Base-by-base conservation (phyloP, 2,113 vertebrate species). In the Origma solitaria region DNA sequence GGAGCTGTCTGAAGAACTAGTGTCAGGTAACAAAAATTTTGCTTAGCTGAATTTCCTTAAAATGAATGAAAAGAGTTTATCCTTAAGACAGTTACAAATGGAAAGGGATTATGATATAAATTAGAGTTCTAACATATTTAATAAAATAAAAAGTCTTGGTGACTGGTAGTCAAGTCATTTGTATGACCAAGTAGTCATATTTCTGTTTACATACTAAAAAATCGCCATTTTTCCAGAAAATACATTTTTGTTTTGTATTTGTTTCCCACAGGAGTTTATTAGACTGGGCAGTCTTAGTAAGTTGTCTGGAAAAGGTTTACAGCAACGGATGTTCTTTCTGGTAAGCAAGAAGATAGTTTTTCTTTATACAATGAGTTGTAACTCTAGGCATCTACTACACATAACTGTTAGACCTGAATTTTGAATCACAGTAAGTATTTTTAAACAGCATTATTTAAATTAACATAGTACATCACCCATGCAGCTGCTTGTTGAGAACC, bases 271-370 rank as follows among this genome's bases (percentile, higher is more conserved):
- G 99, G 99, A 99, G 95, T 99, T 99, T 97, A 99, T 99, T 97
- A 98, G 99, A 95, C 98, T 99, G 97, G 99, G 99, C 70, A 99
- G 99, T 96, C 99, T 99, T 56, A 99, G 99, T 98, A 99, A 99
- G 96, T 97, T 99, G 83, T 99, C 99, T 31, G 99, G 99, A 91
- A 99, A 99, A 98, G 99, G 99, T 80, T 98, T 99, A 23, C 99
- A 99, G 96, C 99, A 99, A 91, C 98, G 99, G 91, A 99, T 99
- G 99, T 99, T 99, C 95, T 99, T 99, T 96, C 97, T 99, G 99
- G 99, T 99, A 98, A 98, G 98, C 96, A 88, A 77, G 16, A 66
- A 25, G 12, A 35, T 37, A 9, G 2, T 37, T 44, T 64, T 47
- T 62, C 68, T 71, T 78, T 58, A 6, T 28, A 3, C 62, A 73